Percentiles rank a stretch among this genome's conserved stretches.
These are phyloP conservation scores for Eutrigla gurnardus DNA, from an alignment of 2,797 vertebrate species.

Conservation along the genomic window DNA sequence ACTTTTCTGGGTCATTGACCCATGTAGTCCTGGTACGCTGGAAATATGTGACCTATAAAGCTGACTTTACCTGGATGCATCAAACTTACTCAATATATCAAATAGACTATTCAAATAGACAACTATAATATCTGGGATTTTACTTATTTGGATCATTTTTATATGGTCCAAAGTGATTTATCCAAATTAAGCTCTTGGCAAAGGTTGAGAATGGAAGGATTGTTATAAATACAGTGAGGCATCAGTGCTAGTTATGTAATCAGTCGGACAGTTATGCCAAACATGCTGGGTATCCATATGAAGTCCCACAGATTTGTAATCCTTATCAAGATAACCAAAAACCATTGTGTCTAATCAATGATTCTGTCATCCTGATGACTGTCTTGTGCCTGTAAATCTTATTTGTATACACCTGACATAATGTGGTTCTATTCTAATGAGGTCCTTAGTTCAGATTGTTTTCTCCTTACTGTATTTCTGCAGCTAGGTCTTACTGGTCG, in stretches of 20 bases:
- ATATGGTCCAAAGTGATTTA: slow-evolving; percentile 14
- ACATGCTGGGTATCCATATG: slow-evolving; percentile 34
- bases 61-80: neutral
- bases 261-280: slow-evolving; percentile 30
- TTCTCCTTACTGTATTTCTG: slow-evolving; percentile 12
- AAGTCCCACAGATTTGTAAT: slow-evolving; percentile 24
- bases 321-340: slow-evolving; percentile 9
- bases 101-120: neutral
- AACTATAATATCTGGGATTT: neutral
- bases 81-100: neutral
- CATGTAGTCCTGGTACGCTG: neutral
- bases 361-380: neutral
- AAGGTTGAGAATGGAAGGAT: slow-evolving; percentile 24
- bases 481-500: slow-evolving; percentile 26
- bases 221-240: slow-evolving; percentile 49
- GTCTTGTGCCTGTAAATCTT: neutral
- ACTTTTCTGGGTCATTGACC: slow-evolving; percentile 6
- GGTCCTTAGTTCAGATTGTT: slow-evolving; percentile 12
- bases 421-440: slow-evolving; percentile 11
- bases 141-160: neutral
- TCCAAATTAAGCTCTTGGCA: slow-evolving; percentile 34
- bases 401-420: neutral
- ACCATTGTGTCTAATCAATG: slow-evolving; percentile 4
- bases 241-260: slow-evolving; percentile 55
- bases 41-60: neutral